Percentiles rank a stretch among this genome's conserved stretches.
Evolutionary conservation across 2,113 vertebrate genomes (phyloP).

Genomic region (Podiceps cristatus): DNA sequence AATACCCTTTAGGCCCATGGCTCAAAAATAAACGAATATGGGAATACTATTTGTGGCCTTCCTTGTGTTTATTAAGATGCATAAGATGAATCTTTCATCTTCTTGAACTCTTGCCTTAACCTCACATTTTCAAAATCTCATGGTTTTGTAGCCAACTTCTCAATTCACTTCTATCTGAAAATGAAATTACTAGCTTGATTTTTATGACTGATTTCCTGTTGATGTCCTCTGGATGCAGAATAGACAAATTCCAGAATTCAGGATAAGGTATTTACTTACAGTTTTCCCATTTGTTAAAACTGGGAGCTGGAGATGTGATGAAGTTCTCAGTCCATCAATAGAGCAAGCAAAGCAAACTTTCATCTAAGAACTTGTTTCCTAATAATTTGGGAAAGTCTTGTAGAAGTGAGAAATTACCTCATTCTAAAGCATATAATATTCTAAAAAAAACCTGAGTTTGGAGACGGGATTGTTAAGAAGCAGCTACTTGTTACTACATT

Average conservation of each 20-base stretch:
- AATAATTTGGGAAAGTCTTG: not conserved
- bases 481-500: not conserved
- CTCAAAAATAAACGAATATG: slow-evolving; percentile 62
- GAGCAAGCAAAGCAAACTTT: not conserved
- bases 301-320: not conserved
- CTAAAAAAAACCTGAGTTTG: not conserved
- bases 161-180: slow-evolving; percentile 42
- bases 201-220: not conserved
- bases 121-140: slow-evolving; percentile 61
- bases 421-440: not conserved
- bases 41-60: slow-evolving; percentile 63
- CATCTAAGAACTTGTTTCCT: not conserved
- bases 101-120: slow-evolving; percentile 37
- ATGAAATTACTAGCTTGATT: slow-evolving; percentile 46
- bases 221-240: not conserved
- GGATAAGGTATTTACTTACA: not conserved
- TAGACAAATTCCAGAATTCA: not conserved
- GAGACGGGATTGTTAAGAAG: not conserved
- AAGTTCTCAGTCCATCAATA: not conserved
- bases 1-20: slow-evolving; percentile 44
- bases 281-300: slow-evolving; percentile 3
- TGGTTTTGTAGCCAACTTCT: slow-evolving; percentile 36
- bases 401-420: not conserved
- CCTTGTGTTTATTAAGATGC: slow-evolving; percentile 55
- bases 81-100: slow-evolving; percentile 63